Evolutionary conservation across 2,797 vertebrate species (phyloP).

Genomic region (Buphagus erythrorhynchus): DNA sequence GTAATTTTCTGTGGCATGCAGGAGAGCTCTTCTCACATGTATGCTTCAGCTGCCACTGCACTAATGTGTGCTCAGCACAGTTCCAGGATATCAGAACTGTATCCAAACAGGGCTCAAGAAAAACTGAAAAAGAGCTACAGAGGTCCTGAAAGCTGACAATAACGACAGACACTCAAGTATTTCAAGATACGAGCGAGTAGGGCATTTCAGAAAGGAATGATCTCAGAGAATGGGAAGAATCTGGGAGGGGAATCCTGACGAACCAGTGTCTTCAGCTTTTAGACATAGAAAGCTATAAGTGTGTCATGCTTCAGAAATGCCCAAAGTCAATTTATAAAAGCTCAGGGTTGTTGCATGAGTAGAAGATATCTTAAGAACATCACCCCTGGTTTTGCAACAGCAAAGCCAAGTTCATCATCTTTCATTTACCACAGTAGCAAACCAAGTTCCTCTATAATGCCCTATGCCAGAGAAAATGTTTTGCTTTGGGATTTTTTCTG

Average conservation of each 20-base stretch:
- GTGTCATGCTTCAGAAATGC: neutral
- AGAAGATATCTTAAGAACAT: neutral
- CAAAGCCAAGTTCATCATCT: neutral
- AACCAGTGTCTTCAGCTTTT: neutral
- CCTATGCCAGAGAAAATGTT: neutral
- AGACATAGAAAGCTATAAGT: neutral
- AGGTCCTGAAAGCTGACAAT: neutral
- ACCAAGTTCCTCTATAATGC: neutral
- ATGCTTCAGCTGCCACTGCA: fast-evolving
- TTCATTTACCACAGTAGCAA: neutral
- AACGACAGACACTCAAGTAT: neutral
- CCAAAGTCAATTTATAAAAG: neutral
- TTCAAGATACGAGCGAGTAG: neutral
- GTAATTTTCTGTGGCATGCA: neutral
- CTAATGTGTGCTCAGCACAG: neutral
- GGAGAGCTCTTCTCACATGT: neutral
- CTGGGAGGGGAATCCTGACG: fast-evolving
- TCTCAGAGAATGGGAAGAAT: neutral
- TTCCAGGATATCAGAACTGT: neutral
- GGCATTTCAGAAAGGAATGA: neutral
- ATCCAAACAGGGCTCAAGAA: neutral
- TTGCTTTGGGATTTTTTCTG: neutral
- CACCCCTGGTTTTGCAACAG: neutral
- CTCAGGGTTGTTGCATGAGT: neutral
- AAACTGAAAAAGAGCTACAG: neutral